Evolutionary conservation across 35 echinoderm and acorn worm genomes (phyloP).

Genomic region (Lytechinus variegatus): DNA sequence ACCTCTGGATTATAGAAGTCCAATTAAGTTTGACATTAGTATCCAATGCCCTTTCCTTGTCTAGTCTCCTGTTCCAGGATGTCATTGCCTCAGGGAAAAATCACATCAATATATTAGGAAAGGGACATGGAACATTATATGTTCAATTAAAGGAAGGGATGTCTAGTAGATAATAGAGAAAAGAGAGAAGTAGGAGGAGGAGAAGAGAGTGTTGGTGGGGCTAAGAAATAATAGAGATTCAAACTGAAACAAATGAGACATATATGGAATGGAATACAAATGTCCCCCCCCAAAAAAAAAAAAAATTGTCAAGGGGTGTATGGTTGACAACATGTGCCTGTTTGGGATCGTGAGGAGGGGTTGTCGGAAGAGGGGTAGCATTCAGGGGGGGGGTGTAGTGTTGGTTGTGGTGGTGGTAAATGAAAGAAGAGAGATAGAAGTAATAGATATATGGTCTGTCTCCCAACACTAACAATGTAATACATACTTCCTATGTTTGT

Average conservation of each 20-base stretch:
- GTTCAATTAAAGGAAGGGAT: background rate
- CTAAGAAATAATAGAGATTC: too few species aligned
- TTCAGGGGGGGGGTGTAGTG: too few species aligned
- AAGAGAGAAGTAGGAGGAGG: background rate
- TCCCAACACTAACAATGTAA: conserved; percentile 17
- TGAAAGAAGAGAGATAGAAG: background rate
- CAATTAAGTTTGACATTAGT: background rate
- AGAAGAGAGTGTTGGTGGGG: background rate
- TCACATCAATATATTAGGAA: background rate
- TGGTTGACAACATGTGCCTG: too few species aligned
- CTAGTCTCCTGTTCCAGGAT: background rate
- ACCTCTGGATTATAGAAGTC: background rate
- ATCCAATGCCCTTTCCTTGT: background rate
- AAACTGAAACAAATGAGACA: too few species aligned
- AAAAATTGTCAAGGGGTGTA: too few species aligned
- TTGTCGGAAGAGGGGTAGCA: background rate
- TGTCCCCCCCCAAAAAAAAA: too few species aligned
- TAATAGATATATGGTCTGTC: background rate
- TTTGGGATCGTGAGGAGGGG: too few species aligned
- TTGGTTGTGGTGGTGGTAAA: background rate
- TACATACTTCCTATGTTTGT: conserved; percentile 19
- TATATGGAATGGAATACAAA: too few species aligned
- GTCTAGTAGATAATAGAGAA: background rate
- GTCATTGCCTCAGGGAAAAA: background rate
- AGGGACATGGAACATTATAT: background rate